Evolutionary conservation across 2,888 invertebrate genomes (phyloP), one percentile per base, ranked within the genome.

Genomic region (Amitus sp.): DNA sequence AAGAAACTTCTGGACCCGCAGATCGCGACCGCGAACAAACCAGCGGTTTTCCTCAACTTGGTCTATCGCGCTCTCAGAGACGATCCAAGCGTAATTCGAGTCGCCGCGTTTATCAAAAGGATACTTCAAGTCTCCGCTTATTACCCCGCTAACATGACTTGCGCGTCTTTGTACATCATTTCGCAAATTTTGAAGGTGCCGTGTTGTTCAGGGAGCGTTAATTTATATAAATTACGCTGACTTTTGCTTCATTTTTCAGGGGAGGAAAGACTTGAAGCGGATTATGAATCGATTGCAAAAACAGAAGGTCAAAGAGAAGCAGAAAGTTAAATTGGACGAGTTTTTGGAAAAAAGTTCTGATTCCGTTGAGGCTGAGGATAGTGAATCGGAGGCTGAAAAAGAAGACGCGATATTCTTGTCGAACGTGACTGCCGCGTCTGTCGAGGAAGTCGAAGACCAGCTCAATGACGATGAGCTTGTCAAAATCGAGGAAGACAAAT

Each of bases 61-160:
- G 82, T 97, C 15, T 96, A 90, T 83, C 92, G 93, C 79, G 91
- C 95, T 37, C 84, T 98, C 72, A 89, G 90, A 74, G 89, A 87
- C 63, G 98, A 99, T 84, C 84, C 84, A 3, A 89, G 91, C 68
- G 78, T 87, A 0, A 82, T 86, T 2, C 84, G 98, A 46, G 87
- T 93, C 0, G 87, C 90, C 76, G 91, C 95, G 1, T 95, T 98
- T 77, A 82, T 95, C 0, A 98, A 98, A 83, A 84, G 96, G 19
- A 83, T 95, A 52, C 83, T 96, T 7, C 92, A 93, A 84, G 85
- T 87, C 47, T 84, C 89, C n/a, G 82, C 89, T 13, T 89, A 90
- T 69, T 88, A 90, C 76, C 87, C 89, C 10, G 89, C 95, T 0
- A 88, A 90, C 49, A 90, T 96, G 78, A 86, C 90, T 0, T 94